Base-by-base conservation (phyloP, 2,113 vertebrate genomes). In the Bombycilla garrulus region DNA sequence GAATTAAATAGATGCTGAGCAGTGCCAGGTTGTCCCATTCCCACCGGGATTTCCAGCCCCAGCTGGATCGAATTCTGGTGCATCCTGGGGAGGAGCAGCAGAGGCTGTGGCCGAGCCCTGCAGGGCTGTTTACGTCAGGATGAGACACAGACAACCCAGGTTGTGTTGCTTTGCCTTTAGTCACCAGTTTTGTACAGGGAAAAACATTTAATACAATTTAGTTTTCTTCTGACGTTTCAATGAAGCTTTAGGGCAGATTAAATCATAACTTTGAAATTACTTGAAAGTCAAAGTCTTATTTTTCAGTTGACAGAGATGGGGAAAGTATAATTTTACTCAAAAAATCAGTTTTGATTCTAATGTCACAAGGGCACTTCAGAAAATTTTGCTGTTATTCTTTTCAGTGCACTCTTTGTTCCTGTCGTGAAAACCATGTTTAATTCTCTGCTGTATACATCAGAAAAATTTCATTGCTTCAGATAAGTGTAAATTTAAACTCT, bases 111-210 rank as follows among this genome's bases (percentile, higher is more conserved):
- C 57, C 62, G 38, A n/a, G 23, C 42, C 58, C 58, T 54, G 65
- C 36, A 16, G 65, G 29, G 35, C 79, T 81, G 66, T 31, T 70
- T 31, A 3, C 0, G 0, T 10, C 10, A 2, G 12, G 35, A n/a
- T 38, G 15, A 56, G 15, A 12, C 31, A 15, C 28, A 22, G 8
- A 29, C 0, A 2, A 54, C 31, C 25, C 38, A 23, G 40, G 2
- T 21, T 6, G 1, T 8, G 5, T 12, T 50, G 22, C n/a, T 93
- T 61, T 73, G 26, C 51, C 7, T 66, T 77, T 11, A 9, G 33
- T 40, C 35, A n/a, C 69, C 2, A 1, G 8, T 47, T 70, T 38
- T 33, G 11, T 47, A 10, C 58, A 58, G 60, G 24, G 29, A 17
- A 92, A 90, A 87, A 11, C 10, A 10, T 29, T 25, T 33, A 2